Conservation (phyloP, 2,113 vertebrate species). For the Catagonus wagneri region DNA sequence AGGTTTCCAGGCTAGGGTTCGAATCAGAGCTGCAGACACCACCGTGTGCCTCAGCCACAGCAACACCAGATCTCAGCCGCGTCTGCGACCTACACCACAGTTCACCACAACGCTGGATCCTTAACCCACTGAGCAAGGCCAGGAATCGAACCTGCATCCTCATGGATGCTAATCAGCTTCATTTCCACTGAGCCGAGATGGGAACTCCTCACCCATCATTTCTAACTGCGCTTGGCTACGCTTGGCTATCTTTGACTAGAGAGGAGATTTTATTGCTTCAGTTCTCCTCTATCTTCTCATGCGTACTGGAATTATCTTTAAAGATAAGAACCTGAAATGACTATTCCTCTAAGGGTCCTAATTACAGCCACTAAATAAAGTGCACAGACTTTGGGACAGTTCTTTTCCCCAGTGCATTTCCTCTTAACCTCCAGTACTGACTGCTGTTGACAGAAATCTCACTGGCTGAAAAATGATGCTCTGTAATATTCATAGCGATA, state of each 20-base stretch:
- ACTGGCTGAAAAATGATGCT: not conserved
- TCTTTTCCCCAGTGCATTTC: not conserved
- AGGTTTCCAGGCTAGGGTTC: too few relatives aligned
- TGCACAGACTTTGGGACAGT: not conserved
- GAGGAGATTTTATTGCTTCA: not conserved
- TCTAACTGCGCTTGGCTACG: not conserved
- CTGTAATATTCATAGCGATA: not conserved
- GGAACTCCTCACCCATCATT: not conserved
- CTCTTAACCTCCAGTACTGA: not conserved
- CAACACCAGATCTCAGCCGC: too few relatives aligned
- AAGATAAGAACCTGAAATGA: not conserved
- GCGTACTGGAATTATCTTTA: not conserved
- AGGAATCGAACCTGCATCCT: too few relatives aligned
- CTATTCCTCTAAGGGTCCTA: not conserved
- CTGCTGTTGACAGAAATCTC: not conserved
- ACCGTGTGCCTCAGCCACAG: too few relatives aligned
- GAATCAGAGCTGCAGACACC: too few relatives aligned
- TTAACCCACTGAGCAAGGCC: too few relatives aligned
- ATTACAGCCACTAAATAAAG: not conserved
- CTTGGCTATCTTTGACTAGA: not conserved
- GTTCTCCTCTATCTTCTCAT: not conserved
- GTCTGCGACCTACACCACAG: too few relatives aligned
- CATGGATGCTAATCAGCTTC: too few relatives aligned
- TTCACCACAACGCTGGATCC: too few relatives aligned
- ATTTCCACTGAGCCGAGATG: too few relatives aligned